Conservation (phyloP, 2,797 vertebrate genomes). For the Sebastes matsubarae region DNA sequence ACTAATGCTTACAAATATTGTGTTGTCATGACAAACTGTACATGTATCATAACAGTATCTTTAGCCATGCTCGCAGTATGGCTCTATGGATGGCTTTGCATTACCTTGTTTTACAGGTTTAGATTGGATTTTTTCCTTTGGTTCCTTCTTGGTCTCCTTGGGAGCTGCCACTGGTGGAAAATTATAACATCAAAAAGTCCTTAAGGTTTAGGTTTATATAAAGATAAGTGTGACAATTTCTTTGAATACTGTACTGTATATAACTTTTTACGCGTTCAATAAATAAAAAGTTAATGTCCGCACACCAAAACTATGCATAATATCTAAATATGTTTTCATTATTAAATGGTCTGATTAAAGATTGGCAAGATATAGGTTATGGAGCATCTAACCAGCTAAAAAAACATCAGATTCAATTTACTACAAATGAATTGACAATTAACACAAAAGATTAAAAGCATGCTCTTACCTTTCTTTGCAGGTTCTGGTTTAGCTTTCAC, state of each 20-base stretch:
- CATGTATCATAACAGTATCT: neutral
- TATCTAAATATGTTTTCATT: too few species aligned
- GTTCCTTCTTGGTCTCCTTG: constrained; percentile 21
- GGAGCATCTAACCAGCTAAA: too few species aligned
- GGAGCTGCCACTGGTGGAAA: neutral
- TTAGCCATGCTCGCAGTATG: neutral
- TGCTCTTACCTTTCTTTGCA: constrained; percentile 43
- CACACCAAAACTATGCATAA: too few species aligned
- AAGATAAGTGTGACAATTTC: neutral
- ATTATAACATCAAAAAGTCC: neutral
- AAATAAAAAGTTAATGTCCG: too few species aligned
- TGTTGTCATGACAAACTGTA: neutral
- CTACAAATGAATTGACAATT: neutral
- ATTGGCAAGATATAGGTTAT: too few species aligned
- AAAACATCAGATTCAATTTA: neutral
- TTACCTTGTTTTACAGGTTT: constrained; percentile 49
- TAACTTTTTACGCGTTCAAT: too few species aligned
- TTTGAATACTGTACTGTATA: too few species aligned
- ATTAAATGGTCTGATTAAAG: too few species aligned
- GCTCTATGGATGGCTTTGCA: neutral
- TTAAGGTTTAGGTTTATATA: neutral
- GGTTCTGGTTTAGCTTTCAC: constrained; percentile 39
- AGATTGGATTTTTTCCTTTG: constrained; percentile 38
- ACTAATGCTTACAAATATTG: neutral
- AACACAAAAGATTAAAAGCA: neutral